These are phyloP conservation scores for Brenthis daphne DNA, from an alignment of 2,888 invertebrate genomes.

Conservation along the genomic window DNA sequence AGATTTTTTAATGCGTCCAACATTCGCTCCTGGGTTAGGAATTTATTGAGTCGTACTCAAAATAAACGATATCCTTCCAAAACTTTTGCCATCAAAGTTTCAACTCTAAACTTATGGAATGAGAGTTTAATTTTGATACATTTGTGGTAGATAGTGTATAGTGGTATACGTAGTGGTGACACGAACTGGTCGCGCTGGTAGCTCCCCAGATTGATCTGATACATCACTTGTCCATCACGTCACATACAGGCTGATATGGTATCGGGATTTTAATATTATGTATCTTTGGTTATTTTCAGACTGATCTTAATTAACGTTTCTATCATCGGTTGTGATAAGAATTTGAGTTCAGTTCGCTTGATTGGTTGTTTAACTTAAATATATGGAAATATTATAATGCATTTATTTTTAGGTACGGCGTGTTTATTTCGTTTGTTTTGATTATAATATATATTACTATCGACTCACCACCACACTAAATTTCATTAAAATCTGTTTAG, in stretches of 20 bases:
- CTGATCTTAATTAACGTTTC: constrained; percentile 23
- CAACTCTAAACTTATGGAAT: neutral
- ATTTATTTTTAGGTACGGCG: too few species aligned
- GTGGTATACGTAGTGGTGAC: constrained; percentile 37
- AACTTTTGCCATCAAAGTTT: constrained; percentile 11
- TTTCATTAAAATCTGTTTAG: too few species aligned
- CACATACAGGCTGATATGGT: constrained; percentile 51
- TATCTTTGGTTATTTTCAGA: constrained; percentile 27
- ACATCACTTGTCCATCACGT: constrained; percentile 71
- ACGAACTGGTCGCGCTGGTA: constrained; percentile 61
- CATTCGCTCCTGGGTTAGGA: constrained; percentile 69
- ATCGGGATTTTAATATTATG: constrained; percentile 36
- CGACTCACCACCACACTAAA: too few species aligned
- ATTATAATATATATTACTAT: too few species aligned
- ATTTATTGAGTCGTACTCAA: constrained; percentile 75
- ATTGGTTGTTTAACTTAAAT: neutral
- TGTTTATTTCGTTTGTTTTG: too few species aligned
- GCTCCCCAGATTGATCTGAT: constrained; percentile 67
- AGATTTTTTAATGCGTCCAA: constrained; percentile 65
- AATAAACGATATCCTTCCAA: constrained; percentile 56
- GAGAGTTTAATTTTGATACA: constrained; percentile 16
- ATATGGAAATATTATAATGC: neutral
- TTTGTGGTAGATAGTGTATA: constrained; percentile 7
- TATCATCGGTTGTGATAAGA: constrained; percentile 18
- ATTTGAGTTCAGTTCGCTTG: neutral